Percentiles rank a stretch among this genome's conserved stretches.
Evolutionary conservation across 2,888 invertebrate species (phyloP).

Genomic region (Cataglyphis rosenhaueri): DNA sequence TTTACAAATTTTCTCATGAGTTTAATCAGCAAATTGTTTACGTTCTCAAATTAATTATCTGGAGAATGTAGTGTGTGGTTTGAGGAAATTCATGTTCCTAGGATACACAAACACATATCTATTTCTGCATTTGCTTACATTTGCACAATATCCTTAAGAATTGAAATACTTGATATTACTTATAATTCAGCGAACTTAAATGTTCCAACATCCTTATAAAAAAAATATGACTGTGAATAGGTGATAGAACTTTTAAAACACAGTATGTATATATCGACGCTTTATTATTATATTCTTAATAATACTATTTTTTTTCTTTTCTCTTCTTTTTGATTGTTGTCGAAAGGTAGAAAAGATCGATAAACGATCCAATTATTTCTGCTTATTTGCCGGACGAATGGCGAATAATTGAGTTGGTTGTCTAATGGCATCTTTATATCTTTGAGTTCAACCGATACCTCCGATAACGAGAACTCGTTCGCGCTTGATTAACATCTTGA

Average conservation of each 20-base stretch:
- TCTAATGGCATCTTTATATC: constrained; percentile 54
- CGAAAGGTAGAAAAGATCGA: constrained; percentile 15
- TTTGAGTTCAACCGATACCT: constrained; percentile 40
- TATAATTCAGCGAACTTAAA: background rate
- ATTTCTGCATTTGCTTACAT: background rate
- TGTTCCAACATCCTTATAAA: background rate
- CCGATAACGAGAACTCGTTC: constrained; percentile 59
- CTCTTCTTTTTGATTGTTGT: background rate
- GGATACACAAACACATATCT: background rate
- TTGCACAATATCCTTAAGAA: background rate
- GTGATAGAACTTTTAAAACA: background rate
- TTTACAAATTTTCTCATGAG: constrained; percentile 2
- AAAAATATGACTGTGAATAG: background rate
- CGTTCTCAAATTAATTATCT: constrained; percentile 3
- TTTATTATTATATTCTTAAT: constrained; percentile 9
- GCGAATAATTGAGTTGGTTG: constrained; percentile 58
- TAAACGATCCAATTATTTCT: constrained; percentile 60
- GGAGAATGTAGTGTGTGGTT: background rate
- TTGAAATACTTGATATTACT: background rate
- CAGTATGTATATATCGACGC: background rate
- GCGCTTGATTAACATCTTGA: constrained; percentile 55
- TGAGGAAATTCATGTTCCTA: background rate
- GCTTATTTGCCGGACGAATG: constrained; percentile 52
- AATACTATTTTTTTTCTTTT: too few relatives aligned
- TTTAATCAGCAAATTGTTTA: constrained; percentile 7